A percentile compares a stretch with the other conserved stretches of the same genome.
These are phyloP conservation scores for Aphelocoma californica DNA, from an alignment of 2,797 vertebrate species.

Conservation along the genomic window DNA sequence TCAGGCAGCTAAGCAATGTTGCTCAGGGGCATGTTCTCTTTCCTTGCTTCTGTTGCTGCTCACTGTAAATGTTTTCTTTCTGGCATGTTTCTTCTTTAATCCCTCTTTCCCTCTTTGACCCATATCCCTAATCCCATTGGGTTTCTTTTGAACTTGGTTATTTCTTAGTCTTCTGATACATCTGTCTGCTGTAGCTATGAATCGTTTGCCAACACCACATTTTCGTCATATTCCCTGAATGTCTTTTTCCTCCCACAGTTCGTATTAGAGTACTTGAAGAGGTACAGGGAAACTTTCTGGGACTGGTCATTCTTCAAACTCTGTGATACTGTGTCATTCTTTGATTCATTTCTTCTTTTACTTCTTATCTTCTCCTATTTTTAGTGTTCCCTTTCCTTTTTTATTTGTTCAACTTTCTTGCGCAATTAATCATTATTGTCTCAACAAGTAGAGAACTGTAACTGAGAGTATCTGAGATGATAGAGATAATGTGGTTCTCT, in stretches of 20 bases:
- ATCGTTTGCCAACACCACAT: slow-evolving; percentile 61
- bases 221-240: slow-evolving; percentile 35
- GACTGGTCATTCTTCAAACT: slow-evolving; percentile 49
- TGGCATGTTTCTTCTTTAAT: slow-evolving; percentile 75
- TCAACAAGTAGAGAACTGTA: not conserved
- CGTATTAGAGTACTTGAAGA: slow-evolving; percentile 12
- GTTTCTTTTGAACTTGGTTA: slow-evolving; percentile 71
- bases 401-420: not conserved
- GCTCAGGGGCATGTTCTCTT: slow-evolving; percentile 69
- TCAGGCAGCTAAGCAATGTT: slow-evolving; percentile 65
- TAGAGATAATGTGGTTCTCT: not conserved
- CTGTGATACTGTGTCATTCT: not conserved
- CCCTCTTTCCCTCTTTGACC: slow-evolving; percentile 71
- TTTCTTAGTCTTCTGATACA: slow-evolving; percentile 58
- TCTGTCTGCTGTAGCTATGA: slow-evolving; percentile 60
- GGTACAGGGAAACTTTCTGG: slow-evolving; percentile 38
- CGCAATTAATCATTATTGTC: not conserved
- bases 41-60: slow-evolving; percentile 71
- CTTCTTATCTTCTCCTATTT: slow-evolving; percentile 16
- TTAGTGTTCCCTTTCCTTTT: not conserved
- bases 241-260: slow-evolving; percentile 56
- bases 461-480: not conserved
- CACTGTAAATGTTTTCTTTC: slow-evolving; percentile 73
- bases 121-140: slow-evolving; percentile 71
- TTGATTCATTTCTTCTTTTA: slow-evolving; percentile 13